These are phyloP conservation scores for Miichthys miiuy DNA, from an alignment of 2,797 vertebrate species.

Conservation along the genomic window DNA sequence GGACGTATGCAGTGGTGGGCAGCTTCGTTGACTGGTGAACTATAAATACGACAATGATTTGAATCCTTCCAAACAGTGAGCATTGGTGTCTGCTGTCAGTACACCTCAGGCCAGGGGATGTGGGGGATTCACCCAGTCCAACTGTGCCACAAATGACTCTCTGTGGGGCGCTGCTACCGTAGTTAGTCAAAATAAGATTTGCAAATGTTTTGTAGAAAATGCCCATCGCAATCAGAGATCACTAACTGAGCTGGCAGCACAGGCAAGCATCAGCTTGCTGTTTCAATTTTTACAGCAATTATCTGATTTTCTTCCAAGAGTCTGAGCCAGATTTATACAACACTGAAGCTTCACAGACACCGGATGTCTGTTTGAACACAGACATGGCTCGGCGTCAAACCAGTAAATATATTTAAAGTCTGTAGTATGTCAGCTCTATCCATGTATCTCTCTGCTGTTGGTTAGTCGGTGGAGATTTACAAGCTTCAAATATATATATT, in stretches of 20 bases:
- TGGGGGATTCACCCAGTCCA: conserved; percentile 13
- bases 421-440: background rate
- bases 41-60: conserved; percentile 15
- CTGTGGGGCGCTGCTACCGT: conserved; percentile 18
- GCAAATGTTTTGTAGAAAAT: conserved; percentile 26
- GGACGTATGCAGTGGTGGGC: conserved; percentile 10
- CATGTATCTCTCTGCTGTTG: background rate
- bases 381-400: background rate
- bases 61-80: conserved; percentile 5
- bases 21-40: conserved; percentile 31
- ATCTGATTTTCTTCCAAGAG: conserved; percentile 32
- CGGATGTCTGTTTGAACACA: background rate
- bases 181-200: conserved; percentile 20
- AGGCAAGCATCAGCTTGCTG: conserved; percentile 23
- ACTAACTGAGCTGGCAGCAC: conserved; percentile 32
- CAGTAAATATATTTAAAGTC: background rate
- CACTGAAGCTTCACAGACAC: conserved; percentile 16
- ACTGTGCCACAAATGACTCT: conserved; percentile 14
- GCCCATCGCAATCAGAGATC: background rate
- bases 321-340: conserved; percentile 36
- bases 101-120: conserved; percentile 8
- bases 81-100: conserved; percentile 7
- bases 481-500: background rate
- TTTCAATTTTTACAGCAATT: conserved; percentile 45
- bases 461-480: background rate